phyloP scores from a whole-genome alignment of 2,888 invertebrate genomes.

The Drosophila quinaria region DNA sequence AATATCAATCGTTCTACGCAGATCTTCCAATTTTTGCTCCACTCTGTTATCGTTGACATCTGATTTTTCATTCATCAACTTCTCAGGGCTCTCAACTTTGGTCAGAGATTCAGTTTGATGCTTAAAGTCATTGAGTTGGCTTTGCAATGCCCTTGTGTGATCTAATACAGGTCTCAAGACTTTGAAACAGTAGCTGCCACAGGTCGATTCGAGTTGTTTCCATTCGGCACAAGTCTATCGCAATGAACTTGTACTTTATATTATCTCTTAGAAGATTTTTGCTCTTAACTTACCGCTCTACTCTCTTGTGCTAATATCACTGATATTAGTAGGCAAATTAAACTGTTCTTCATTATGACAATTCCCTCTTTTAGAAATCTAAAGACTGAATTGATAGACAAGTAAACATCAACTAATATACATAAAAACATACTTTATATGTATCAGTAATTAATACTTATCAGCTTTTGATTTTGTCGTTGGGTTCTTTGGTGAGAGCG shows the following conservation, averaged over 20 bases:
- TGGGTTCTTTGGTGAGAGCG: too few species aligned
- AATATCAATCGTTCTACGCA: neutral
- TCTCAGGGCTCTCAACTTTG: neutral
- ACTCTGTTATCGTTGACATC: neutral
- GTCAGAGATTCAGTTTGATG: neutral
- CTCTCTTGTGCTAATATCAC: neutral
- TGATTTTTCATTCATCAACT: neutral
- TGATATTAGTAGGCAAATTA: neutral
- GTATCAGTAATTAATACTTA: neutral
- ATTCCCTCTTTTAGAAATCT: neutral
- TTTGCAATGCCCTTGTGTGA: slow-evolving; percentile 3
- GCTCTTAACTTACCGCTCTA: neutral
- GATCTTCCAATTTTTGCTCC: neutral
- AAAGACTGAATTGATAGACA: neutral
- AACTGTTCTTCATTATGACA: neutral
- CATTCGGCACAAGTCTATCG: neutral
- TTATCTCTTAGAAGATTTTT: neutral
- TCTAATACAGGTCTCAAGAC: slow-evolving; percentile 2
- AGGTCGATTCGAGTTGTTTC: neutral
- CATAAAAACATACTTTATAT: neutral
- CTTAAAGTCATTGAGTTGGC: neutral
- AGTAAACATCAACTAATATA: neutral
- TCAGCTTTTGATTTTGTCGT: neutral
- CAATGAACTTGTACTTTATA: neutral
- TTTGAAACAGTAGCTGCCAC: slow-evolving; percentile 6